A percentile compares a stretch with the other conserved stretches of the same genome.
Evolutionary conservation across 2,113 vertebrate species (phyloP).

Genomic region (Eolophus roseicapilla): DNA sequence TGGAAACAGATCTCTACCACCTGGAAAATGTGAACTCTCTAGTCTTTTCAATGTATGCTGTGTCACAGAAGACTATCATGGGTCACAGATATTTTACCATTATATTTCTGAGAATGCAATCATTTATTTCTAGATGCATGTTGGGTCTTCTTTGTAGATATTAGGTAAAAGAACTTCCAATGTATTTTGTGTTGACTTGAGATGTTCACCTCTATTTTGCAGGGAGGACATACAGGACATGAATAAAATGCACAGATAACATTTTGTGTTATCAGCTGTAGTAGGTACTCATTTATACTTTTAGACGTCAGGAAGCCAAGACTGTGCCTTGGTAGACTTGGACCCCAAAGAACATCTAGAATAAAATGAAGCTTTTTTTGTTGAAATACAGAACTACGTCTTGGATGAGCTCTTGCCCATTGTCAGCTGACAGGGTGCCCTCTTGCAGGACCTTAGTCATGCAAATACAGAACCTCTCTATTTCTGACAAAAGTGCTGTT

Average conservation of each 20-base stretch:
- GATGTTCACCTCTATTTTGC: background rate
- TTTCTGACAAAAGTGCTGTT: background rate
- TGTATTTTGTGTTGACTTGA: background rate
- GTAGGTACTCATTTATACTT: background rate
- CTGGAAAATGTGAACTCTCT: background rate
- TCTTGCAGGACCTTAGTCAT: background rate
- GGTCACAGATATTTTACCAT: background rate
- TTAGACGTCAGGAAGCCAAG: background rate
- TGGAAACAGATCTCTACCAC: background rate
- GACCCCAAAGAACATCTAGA: background rate
- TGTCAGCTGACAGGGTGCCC: background rate
- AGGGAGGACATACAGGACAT: background rate
- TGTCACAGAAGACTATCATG: background rate
- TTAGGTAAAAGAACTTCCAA: background rate
- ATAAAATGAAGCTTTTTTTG: background rate
- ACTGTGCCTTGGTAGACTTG: background rate
- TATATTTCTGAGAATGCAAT: background rate
- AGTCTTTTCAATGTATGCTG: background rate
- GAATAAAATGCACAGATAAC: background rate
- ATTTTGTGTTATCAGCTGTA: background rate
- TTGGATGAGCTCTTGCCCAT: background rate
- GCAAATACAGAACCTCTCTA: background rate
- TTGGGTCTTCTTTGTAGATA: background rate
- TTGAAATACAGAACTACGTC: background rate
- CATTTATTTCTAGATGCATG: background rate